Conservation (phyloP, 2,113 vertebrate species). For the Chitala chitala region DNA sequence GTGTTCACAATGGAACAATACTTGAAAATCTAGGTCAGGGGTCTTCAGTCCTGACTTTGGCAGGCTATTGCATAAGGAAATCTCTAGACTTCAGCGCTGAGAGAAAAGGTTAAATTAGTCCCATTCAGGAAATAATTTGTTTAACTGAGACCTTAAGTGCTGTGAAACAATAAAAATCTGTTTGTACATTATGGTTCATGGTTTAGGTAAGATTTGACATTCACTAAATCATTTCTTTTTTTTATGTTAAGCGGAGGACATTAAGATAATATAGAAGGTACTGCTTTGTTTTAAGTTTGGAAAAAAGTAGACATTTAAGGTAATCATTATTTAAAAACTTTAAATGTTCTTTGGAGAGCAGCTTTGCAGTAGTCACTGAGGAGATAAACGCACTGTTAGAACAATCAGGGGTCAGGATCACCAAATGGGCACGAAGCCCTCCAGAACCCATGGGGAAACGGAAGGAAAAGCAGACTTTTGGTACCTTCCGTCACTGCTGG, state of each 20-base stretch:
- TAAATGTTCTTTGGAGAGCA: not conserved
- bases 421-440: not conserved
- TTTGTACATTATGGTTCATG: not conserved
- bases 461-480: not conserved
- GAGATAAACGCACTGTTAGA: conserved; percentile 7
- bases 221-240: not conserved
- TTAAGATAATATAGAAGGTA: no score
- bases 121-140: conserved; percentile 3
- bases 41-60: not conserved
- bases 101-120: not conserved
- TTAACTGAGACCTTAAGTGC: conserved; percentile 3
- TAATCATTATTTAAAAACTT: not conserved
- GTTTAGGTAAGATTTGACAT: not conserved
- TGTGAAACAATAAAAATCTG: not conserved
- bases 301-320: not conserved
- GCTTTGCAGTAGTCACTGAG: not conserved
- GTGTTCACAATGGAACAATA: not conserved
- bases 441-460: not conserved
- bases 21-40: not conserved
- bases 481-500: not conserved
- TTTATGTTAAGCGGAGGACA: no score
- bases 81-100: not conserved
- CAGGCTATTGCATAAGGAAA: not conserved
- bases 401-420: not conserved
- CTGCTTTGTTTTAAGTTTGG: not conserved